Conservation (phyloP, 1,140 invertebrate genomes). For the Panonychus citri region DNA sequence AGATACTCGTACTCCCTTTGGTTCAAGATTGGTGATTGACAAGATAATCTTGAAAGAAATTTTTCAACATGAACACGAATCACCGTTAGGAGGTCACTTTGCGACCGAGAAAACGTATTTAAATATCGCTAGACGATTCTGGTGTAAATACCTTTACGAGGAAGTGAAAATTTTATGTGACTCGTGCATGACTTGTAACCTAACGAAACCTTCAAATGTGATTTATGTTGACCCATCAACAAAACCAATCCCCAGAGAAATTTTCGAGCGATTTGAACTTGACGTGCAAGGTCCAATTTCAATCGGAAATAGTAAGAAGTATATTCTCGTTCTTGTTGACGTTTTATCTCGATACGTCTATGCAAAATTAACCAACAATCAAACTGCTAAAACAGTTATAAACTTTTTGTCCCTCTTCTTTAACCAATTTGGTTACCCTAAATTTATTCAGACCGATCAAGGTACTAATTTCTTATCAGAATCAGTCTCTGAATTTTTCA, state of each 20-base stretch:
- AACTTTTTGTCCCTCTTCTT: not conserved
- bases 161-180: not conserved
- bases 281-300: not conserved
- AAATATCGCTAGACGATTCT: no score
- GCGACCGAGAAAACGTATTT: no score
- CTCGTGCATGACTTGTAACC: not conserved
- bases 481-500: not conserved
- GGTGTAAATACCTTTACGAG: not conserved
- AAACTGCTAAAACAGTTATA: not conserved
- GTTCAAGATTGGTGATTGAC: not conserved
- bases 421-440: not conserved
- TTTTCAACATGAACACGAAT: no score
- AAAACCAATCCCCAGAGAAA: not conserved
- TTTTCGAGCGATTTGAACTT: not conserved
- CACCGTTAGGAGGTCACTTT: no score
- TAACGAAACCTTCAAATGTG: not conserved
- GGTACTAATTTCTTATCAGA: not conserved
- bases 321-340: not conserved
- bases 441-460: not conserved
- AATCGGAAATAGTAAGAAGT: not conserved
- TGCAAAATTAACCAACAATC: not conserved
- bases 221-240: not conserved
- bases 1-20: not conserved
- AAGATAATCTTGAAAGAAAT: not conserved
- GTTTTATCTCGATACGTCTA: not conserved